Evolutionary conservation across 2,113 vertebrate genomes (phyloP).

Genomic region (Pithys albifrons): DNA sequence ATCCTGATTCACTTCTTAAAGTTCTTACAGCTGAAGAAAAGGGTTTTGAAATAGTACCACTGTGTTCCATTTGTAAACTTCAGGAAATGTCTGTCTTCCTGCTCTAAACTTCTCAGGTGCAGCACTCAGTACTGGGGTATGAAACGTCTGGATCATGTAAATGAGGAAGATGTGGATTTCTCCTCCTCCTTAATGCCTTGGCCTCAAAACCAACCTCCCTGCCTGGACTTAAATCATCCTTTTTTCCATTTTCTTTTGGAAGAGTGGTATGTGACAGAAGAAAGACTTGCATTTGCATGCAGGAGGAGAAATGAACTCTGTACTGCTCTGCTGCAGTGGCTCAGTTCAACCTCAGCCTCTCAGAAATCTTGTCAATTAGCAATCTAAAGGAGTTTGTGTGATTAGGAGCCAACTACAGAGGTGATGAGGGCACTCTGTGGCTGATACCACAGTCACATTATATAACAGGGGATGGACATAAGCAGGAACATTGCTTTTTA

Average conservation of each 20-base stretch:
- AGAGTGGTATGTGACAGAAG: background rate
- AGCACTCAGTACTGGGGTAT: background rate
- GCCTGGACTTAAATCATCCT: background rate
- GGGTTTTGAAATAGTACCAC: background rate
- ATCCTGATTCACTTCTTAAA: background rate
- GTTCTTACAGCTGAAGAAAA: background rate
- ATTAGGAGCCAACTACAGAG: background rate
- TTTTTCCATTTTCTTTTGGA: background rate
- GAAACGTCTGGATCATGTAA: background rate
- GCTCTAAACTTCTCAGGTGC: background rate
- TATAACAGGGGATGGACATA: no score
- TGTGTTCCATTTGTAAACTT: background rate
- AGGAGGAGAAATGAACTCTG: background rate
- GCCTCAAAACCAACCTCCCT: background rate
- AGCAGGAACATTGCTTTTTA: background rate
- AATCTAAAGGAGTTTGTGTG: background rate
- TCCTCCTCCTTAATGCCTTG: background rate
- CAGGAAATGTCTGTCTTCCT: background rate
- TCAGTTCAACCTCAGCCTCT: background rate
- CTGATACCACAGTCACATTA: rapidly evolving
- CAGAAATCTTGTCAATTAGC: background rate
- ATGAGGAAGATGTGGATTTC: background rate
- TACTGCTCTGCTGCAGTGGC: background rate
- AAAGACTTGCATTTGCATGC: rapidly evolving
- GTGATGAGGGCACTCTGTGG: background rate